Conservation (phyloP, 2,888 invertebrate species). For the Leucophenga montana region DNA sequence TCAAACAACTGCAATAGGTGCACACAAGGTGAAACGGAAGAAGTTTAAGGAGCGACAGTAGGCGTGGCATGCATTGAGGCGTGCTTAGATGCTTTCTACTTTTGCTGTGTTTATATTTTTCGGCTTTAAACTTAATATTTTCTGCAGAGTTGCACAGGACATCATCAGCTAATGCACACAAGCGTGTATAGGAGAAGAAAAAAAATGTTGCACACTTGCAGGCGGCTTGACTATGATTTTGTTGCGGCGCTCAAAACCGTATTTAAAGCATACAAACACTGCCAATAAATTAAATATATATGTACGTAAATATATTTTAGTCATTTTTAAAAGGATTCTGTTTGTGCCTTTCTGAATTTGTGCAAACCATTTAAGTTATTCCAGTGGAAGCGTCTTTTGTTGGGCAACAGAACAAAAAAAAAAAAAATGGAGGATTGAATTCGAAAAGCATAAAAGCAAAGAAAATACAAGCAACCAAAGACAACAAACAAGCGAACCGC, state of each 20-base stretch:
- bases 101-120: neutral
- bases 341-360: neutral
- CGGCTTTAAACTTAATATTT: constrained; percentile 4
- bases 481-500: constrained; percentile 37
- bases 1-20: constrained; percentile 31
- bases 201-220: neutral
- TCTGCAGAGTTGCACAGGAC: neutral
- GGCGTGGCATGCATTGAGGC: neutral
- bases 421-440: constrained; percentile 2
- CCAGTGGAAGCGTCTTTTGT: constrained; percentile 7
- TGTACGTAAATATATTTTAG: neutral
- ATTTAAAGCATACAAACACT: neutral
- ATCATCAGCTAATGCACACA: neutral
- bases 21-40: too few relatives aligned
- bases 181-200: neutral
- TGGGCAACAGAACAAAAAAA: neutral
- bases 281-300: neutral
- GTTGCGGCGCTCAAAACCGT: too few relatives aligned
- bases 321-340: neutral
- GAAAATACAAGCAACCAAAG: constrained; percentile 1
- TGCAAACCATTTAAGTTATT: constrained; percentile 9
- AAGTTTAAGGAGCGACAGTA: neutral
- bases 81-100: too few relatives aligned
- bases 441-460: constrained; percentile 4
- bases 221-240: too few relatives aligned